Evolutionary conservation across 2,113 vertebrate species (phyloP), one percentile per base, ranked within the genome.

Genomic region (Hippocampus comes): DNA sequence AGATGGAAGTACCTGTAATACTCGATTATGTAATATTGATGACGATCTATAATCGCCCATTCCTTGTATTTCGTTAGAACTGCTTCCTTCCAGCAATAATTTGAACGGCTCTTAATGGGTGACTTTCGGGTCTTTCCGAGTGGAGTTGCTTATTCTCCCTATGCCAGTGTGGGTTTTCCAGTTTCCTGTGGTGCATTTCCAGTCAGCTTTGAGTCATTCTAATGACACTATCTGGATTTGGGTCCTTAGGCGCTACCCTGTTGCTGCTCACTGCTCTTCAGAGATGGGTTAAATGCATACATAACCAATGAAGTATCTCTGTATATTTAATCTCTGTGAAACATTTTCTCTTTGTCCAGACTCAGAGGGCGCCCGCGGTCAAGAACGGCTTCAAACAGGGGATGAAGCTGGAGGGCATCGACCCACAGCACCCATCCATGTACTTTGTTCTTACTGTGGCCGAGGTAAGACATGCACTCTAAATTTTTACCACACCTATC

Each of bases 361-460:
- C 89, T 56, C 96, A 97, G 89, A 87, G 90, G 76, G 93, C 93
- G 17, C 87, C 91, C 77, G 68, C 92, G 79, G 84, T 91, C 89
- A 98, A 95, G 90, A 98, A 95, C 42, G 92, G 91, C 82, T 99
- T 98, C 82, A 94, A 94, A 78, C 92, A 94, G 85, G 97, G 97
- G n/a, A 99, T 99, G 97, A 99, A 99, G 80, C 88, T 99, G 86
- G 97, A 99, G 83, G 97, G 97, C 57, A 96, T 96, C 0, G 97
- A 99, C 85, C 97, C 97, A 0, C 96, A 99, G 73, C 97, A 99
- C 80, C 97, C 97, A 0, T 98, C 97, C 20, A 96, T 98, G 96
- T 99, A 99, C 91, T 99, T 98, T 68, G 94, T 98, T 84, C 94
- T 99, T 82, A 99, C 96, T 0, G 97, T 99, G 88, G 94, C 94